Percentiles rank a stretch among this genome's conserved stretches.
Conservation (phyloP, 2,888 invertebrate genomes). For the Tortricodes alternella region DNA sequence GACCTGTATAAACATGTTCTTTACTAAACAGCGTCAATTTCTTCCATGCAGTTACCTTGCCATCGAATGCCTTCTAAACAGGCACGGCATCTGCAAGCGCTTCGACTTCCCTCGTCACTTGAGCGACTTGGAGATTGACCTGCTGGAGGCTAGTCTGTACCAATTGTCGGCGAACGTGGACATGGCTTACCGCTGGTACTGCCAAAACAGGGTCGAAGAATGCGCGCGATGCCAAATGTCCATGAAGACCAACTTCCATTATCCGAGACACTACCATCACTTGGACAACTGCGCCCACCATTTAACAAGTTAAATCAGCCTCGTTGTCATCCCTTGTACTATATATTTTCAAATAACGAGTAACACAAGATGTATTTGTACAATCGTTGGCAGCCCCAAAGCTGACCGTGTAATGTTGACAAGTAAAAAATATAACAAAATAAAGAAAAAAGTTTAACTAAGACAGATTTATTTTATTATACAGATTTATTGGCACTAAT, state of each 20-base stretch:
- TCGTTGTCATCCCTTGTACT: too few relatives aligned
- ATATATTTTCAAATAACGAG: too few relatives aligned
- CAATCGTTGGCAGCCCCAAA: too few relatives aligned
- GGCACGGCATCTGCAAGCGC: slow-evolving; percentile 55
- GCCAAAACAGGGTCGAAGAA: slow-evolving; percentile 29
- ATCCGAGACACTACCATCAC: slow-evolving; percentile 38
- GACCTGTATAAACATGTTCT: too few relatives aligned
- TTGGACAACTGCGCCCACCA: slow-evolving; percentile 39
- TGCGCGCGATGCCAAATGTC: slow-evolving; percentile 33
- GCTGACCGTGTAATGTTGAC: not conserved
- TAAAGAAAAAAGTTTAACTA: too few relatives aligned
- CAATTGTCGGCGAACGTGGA: slow-evolving; percentile 42
- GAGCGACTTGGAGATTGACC: slow-evolving; percentile 45
- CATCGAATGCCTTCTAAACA: slow-evolving; percentile 50
- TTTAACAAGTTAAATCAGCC: not conserved
- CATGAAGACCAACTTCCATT: slow-evolving; percentile 43
- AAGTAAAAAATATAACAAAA: slow-evolving; percentile 2
- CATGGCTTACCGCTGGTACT: slow-evolving; percentile 49
- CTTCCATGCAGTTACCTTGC: slow-evolving; percentile 50
- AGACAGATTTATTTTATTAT: slow-evolving; percentile 17
- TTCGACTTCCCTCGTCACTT: slow-evolving; percentile 51
- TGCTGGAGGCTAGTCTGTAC: slow-evolving; percentile 46
- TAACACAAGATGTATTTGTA: too few relatives aligned
- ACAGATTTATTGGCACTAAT: slow-evolving; percentile 22
- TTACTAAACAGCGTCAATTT: slow-evolving; percentile 9